A percentile compares a stretch with the other conserved stretches of the same genome.
Evolutionary conservation across 2,797 vertebrate genomes (phyloP).

Genomic region (Fistularia commersonii): DNA sequence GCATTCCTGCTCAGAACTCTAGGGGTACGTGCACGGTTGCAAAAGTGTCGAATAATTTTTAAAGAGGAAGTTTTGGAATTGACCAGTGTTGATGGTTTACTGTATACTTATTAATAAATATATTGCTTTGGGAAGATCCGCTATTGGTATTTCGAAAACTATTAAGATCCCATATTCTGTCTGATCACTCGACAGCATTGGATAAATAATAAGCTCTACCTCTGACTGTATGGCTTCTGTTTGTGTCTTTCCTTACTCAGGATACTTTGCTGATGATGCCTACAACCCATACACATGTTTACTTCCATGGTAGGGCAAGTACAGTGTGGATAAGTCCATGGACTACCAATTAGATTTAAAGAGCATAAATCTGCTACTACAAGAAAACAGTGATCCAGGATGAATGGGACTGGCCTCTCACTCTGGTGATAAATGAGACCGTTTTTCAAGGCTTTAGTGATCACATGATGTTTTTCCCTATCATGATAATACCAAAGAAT

Average conservation of each 20-base stretch:
- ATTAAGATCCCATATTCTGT: neutral
- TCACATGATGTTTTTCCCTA: slow-evolving; percentile 61
- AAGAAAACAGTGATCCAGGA: slow-evolving; percentile 32
- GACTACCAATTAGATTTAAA: slow-evolving; percentile 62
- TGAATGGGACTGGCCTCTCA: slow-evolving; percentile 47
- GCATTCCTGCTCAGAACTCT: slow-evolving; percentile 8
- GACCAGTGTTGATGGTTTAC: no score
- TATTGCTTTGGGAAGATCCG: no score
- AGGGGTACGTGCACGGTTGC: neutral
- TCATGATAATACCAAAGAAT: slow-evolving; percentile 25
- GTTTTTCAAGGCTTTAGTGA: slow-evolving; percentile 27
- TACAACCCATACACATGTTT: slow-evolving; percentile 16
- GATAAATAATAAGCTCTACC: neutral
- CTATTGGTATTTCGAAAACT: no score
- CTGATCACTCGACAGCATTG: neutral
- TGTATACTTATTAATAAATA: no score
- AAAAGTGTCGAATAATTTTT: neutral
- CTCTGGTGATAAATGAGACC: slow-evolving; percentile 57
- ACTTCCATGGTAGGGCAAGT: slow-evolving; percentile 6
- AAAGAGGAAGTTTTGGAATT: no score
- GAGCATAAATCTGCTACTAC: slow-evolving; percentile 64
- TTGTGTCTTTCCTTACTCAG: neutral
- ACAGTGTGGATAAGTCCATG: slow-evolving; percentile 31
- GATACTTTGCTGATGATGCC: neutral
- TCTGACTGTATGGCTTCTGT: neutral